Evolutionary conservation across 64 coral and sea anemone species (phyloP), one percentile per base, ranked within the genome.

Genomic region (Montipora capricornis): DNA sequence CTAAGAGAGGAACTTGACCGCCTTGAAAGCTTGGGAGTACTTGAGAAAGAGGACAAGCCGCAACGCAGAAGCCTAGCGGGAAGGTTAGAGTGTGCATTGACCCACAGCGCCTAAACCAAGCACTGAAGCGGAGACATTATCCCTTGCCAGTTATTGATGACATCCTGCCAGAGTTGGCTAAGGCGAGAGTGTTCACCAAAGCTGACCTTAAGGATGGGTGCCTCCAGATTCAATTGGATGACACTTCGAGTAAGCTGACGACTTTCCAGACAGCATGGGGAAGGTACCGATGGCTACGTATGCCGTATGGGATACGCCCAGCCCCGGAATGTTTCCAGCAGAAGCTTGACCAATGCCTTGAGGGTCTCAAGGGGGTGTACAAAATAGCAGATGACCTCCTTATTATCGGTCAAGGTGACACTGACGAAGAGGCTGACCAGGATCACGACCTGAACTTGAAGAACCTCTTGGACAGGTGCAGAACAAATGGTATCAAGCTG

Each of bases 1-100:
- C 75, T 87, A 19, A 82, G 86, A 87, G 88, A 71, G 11, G 94
- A 95, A 78, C 70, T 91, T 14, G 70, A 90, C 51, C 37, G 92
- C 16, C 74, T 91, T 19, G 88, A 73, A 12, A 91, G 86, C 50
- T 58, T 91, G 16, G 61, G 50, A 67, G 74, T 95, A 12, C 86
- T 91, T 6, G 76, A 48, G 2, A 44, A 77, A 53, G 94, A 86
- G 7, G 81, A 95, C 19, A 47, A 61, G n/a, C 88, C 84, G 45
- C 66, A 55, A 51, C 49, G 10, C 49, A 74, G 68, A 92, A 79
- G 49, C 73, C 73, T 17, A 76, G 61, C 51, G 53, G 75, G 15
- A 66, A 66, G 15, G 7, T 66, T 15, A 66, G 61, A 66, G 61
- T 66, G 61, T 66, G 61, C 10, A 66, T 13, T 66, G 7, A 66